A percentile compares a stretch with the other conserved stretches of the same genome.
These are phyloP conservation scores for Caloenas nicobarica DNA, from an alignment of 2,113 vertebrate species.

Conservation along the genomic window DNA sequence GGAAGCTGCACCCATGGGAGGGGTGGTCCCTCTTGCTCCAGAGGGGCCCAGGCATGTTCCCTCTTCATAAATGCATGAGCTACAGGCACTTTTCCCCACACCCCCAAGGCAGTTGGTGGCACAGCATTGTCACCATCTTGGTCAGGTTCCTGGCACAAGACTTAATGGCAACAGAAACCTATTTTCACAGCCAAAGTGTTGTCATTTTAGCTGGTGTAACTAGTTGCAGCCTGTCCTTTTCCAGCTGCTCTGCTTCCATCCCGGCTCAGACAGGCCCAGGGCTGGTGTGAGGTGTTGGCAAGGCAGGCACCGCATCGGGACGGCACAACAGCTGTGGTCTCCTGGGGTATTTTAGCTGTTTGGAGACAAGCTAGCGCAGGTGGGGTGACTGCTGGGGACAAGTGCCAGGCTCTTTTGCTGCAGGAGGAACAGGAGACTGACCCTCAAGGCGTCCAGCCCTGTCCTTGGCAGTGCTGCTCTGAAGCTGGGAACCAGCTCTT, in stretches of 20 bases:
- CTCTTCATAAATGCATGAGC: background rate
- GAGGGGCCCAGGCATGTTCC: background rate
- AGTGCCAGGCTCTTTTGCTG: background rate
- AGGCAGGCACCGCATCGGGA: background rate
- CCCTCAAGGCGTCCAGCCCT: background rate
- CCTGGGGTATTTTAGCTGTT: background rate
- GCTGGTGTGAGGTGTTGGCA: fast-evolving
- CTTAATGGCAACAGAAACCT: background rate
- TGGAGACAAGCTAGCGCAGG: background rate
- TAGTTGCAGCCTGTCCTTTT: background rate
- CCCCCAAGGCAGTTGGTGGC: background rate
- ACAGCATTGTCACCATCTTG: background rate
- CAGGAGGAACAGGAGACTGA: background rate
- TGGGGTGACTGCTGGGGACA: background rate
- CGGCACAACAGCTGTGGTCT: too few relatives aligned
- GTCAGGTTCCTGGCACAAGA: background rate
- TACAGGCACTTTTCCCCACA: background rate
- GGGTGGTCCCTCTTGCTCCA: background rate
- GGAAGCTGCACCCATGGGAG: background rate
- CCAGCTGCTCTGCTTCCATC: background rate
- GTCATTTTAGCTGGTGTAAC: background rate
- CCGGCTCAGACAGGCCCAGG: background rate
- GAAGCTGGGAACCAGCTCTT: background rate
- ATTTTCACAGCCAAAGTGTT: background rate
- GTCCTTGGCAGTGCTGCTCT: fast-evolving